Percentiles rank a stretch among this genome's conserved stretches.
Evolutionary conservation across 1,140 invertebrate species (phyloP).

Genomic region (Brachionus asplanchnoidis): DNA sequence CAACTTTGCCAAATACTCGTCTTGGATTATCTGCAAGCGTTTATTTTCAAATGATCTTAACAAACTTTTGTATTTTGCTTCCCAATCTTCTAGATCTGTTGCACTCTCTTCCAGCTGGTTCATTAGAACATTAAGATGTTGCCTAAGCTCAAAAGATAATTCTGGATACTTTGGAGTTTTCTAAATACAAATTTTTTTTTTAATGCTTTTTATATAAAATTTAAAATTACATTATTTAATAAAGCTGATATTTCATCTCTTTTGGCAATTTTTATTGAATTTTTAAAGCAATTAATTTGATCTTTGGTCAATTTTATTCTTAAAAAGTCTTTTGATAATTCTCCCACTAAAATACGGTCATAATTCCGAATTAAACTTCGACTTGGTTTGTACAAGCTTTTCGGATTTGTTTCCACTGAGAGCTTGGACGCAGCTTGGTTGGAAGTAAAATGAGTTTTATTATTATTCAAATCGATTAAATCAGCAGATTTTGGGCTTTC

Average conservation of each 20-base stretch:
- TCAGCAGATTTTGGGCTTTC: background rate
- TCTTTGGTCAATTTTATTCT: conserved; percentile 10
- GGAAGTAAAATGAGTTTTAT: background rate
- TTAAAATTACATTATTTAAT: conserved; percentile 23
- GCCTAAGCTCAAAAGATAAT: background rate
- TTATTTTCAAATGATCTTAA: background rate
- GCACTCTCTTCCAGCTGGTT: conserved; percentile 7
- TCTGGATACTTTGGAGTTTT: conserved; percentile 39
- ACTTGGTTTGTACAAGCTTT: background rate
- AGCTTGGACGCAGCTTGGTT: background rate
- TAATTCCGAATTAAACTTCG: background rate
- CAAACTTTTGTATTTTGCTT: conserved; percentile 26
- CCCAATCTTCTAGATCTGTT: conserved; percentile 29
- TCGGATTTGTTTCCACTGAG: background rate
- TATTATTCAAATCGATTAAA: conserved; percentile 1
- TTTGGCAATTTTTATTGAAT: conserved; percentile 30
- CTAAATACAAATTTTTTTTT: background rate
- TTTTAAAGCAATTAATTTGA: conserved; percentile 21
- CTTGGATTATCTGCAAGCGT: conserved; percentile 21
- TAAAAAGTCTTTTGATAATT: conserved; percentile 20
- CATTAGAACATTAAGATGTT: background rate
- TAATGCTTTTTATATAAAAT: background rate
- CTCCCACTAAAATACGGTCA: background rate
- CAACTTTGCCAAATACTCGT: conserved; percentile 35
- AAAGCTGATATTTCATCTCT: conserved; percentile 8